These are phyloP conservation scores for Sebastes variabilis DNA, from an alignment of 2,797 vertebrate genomes.

Conservation along the genomic window DNA sequence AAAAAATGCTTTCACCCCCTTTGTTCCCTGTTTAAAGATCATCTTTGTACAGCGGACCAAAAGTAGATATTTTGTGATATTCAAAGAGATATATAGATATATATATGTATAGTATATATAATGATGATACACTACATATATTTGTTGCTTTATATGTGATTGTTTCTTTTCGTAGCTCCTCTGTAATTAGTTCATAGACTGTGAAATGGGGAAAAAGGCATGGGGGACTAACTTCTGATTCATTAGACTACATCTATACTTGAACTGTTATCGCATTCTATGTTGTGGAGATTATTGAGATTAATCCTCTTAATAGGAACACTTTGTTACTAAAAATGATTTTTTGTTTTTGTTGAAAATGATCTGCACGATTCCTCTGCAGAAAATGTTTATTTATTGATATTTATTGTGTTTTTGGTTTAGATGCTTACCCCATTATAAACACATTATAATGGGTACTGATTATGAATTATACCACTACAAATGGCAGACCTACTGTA, in stretches of 20 bases:
- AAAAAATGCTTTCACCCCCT: constrained; percentile 54
- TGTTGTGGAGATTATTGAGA: constrained; percentile 70
- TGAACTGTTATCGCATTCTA: constrained; percentile 76
- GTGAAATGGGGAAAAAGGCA: constrained; percentile 71
- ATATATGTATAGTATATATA: constrained; percentile 77
- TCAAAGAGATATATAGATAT: constrained; percentile 77
- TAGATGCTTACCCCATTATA: constrained; percentile 22
- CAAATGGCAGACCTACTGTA: constrained; percentile 63
- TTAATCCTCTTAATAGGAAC: constrained; percentile 75
- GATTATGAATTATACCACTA: constrained; percentile 47
- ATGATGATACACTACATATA: constrained; percentile 75
- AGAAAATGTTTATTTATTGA: constrained; percentile 79
- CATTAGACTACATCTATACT: constrained; percentile 77
- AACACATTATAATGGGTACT: constrained; percentile 22
- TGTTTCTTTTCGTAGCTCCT: constrained; percentile 76
- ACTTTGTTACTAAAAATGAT: constrained; percentile 64
- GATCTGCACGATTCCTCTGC: constrained; percentile 50
- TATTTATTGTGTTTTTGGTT: constrained; percentile 75
- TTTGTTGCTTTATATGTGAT: constrained; percentile 75
- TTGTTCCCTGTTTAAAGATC: constrained; percentile 72
- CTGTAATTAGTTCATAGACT: constrained; percentile 78
- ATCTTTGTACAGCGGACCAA: constrained; percentile 85
- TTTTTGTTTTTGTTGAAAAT: constrained; percentile 48
- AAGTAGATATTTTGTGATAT: constrained; percentile 87
- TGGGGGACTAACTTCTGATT: constrained; percentile 64